Base-by-base conservation (phyloP, 1,140 invertebrate genomes). In the Akabosia matsudoensis region DNA sequence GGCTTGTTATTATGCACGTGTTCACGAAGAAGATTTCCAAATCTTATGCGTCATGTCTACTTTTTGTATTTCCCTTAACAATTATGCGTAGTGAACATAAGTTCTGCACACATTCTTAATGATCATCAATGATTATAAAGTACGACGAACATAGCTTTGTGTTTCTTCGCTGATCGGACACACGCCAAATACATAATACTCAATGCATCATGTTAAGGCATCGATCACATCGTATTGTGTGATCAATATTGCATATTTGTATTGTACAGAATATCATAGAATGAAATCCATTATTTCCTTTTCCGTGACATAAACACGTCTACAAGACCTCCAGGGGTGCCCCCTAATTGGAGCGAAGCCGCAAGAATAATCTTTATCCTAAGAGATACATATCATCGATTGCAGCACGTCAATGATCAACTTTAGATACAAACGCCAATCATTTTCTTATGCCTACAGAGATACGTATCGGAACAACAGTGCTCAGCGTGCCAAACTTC, bases 261-360 rank as follows among this genome's bases (percentile, higher is more conserved):
- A 45, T 45, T 18, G n/a, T n/a, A n/a, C n/a, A n/a, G n/a, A n/a
- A n/a, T n/a, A n/a, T n/a, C n/a, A n/a, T n/a, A n/a, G n/a, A n/a
- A n/a, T n/a, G n/a, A n/a, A n/a, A n/a, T n/a, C n/a, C n/a, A n/a
- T 45, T 45, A 45, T 45, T 45, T 45, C 37, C 18, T 10, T 45
- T 18, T 10, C 18, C 37, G 18, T 45, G 37, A 45, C 37, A 45
- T 45, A 18, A 18, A 18, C 7, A 18, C 37, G 18, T 30, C 61
- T 7, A 30, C 10, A 10, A 67, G 61, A 67, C 61, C 61, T 30
- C 61, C 61, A 30, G 24, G 61, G 61, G 61, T 67, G 61, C 61
- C 61, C 28, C 10, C 28, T 67, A 67, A 67, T 67, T 67, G 61
- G 61, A 67, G 13, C 28, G 61, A 67, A 67, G 61, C 61, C 61